Base-by-base conservation (phyloP, 2,888 invertebrate genomes). In the Ichneumoninae sp. region DNA sequence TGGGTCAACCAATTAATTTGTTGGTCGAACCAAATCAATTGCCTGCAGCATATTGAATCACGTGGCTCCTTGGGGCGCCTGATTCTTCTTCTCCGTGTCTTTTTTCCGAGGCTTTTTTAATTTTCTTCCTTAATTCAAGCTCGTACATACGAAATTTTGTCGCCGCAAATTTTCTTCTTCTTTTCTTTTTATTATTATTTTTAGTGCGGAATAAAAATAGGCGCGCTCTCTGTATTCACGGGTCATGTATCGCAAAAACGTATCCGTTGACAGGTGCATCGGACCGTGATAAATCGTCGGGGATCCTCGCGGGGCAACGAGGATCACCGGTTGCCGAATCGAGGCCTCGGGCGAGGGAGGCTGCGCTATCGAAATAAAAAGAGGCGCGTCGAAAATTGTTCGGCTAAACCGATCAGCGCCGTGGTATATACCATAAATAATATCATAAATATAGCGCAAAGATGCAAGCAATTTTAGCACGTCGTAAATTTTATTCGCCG, bases 381-480 rank as follows among this genome's bases (percentile, higher is more conserved):
- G 66, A 50, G 75, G 50, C n/a, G 33, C 50, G 66, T 50, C 44
- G 76, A 72, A 82, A 79, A 74, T 75, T 75, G 66, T 76, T 84
- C 78, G 66, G 26, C 66, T n/a, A 72, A 69, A 65, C 77, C 72
- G 52, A 47, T 47, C 57, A 57, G 22, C 22, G 3, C 26, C 72
- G 44, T 16, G 44, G 44, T 80, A 69, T 66, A 62, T 33, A 81
- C 84, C 79, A 84, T 84, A 84, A 84, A 84, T 84, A 84, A 82
- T 84, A 84, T 84, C 82, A 85, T 87, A 86, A 87, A 87, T 86
- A 86, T 86, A 80, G 82, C 66, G 82, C 80, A 86, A 87, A 86
- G 86, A 70, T 85, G 84, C 86, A 47, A 86, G 84, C 83, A 86
- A 87, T 87, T 87, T 87, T 87, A 87, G 85, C 87, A 87, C 87